Evolutionary conservation across 2,113 vertebrate species (phyloP).

Genomic region (Psephotus haematonotus): DNA sequence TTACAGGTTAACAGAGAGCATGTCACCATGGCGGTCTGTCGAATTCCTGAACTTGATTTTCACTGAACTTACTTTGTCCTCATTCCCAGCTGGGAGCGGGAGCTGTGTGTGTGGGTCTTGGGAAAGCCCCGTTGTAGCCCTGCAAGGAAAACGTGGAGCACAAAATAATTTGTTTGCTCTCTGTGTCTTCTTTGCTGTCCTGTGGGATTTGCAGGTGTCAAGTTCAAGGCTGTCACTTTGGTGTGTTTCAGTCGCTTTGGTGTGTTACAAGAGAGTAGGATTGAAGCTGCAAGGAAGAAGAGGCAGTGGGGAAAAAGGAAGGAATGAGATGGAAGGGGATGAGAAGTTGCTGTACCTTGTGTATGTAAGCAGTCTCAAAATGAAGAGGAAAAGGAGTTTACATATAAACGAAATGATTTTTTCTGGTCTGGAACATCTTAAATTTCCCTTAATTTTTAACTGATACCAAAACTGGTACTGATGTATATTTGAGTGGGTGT

Average conservation of each 20-base stretch:
- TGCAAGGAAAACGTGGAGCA: accelerated
- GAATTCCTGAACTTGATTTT: not conserved
- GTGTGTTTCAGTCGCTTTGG: not conserved
- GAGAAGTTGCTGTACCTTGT: not conserved
- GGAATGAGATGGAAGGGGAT: not conserved
- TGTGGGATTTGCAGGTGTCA: not conserved
- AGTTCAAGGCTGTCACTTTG: not conserved
- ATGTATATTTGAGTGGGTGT: not conserved
- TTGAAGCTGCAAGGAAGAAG: not conserved
- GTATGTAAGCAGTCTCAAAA: not conserved
- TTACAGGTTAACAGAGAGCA: not conserved
- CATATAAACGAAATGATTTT: not conserved
- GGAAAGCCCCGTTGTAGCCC: not conserved
- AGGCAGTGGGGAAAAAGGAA: not conserved
- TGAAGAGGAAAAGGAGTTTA: not conserved
- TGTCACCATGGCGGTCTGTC: accelerated
- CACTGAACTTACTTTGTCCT: not conserved
- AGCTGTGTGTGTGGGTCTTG: accelerated
- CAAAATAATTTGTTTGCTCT: not conserved
- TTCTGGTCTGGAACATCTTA: not conserved
- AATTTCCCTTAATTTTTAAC: not conserved
- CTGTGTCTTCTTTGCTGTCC: not conserved
- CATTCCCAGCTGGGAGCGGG: accelerated
- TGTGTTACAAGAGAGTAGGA: not conserved
- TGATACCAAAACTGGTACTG: not conserved